Evolutionary conservation across 2,113 vertebrate species (phyloP).

Genomic region (Tympanuchus pallidicinctus): DNA sequence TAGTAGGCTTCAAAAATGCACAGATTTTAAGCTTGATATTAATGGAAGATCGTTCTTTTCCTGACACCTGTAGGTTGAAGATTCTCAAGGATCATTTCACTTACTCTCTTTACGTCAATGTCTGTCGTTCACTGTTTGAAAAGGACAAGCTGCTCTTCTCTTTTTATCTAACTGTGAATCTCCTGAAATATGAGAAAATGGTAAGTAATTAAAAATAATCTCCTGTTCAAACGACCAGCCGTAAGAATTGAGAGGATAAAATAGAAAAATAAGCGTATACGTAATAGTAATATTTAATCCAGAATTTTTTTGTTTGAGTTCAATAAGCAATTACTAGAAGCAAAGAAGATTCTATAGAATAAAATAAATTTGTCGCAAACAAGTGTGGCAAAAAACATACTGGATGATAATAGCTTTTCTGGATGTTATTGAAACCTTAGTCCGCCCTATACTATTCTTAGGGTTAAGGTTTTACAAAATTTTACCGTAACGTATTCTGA

Average conservation of each 20-base stretch:
- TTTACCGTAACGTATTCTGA: not conserved
- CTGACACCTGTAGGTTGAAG: constrained; percentile 75
- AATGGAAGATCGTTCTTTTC: not conserved
- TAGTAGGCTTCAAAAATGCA: not conserved
- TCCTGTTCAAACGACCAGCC: not conserved
- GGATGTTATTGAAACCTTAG: not conserved
- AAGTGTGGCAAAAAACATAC: not conserved
- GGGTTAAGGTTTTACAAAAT: not conserved
- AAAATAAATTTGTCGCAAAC: not conserved
- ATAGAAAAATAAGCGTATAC: not conserved
- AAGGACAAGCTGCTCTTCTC: constrained; percentile 95
- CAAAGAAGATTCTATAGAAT: not conserved
- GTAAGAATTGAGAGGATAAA: not conserved
- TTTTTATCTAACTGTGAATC: constrained; percentile 87
- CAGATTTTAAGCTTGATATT: not conserved
- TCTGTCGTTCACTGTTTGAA: constrained; percentile 92
- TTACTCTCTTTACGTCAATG: constrained; percentile 86
- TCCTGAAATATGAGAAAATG: constrained; percentile 80
- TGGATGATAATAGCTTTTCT: not conserved
- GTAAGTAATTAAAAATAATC: constrained; percentile 69
- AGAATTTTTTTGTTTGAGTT: not conserved
- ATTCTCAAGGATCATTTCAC: constrained; percentile 91
- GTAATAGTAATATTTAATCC: not conserved
- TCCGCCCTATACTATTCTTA: not conserved
- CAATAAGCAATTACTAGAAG: not conserved